A percentile compares a stretch with the other conserved stretches of the same genome.
These are phyloP conservation scores for Eurystomus glaucurus DNA, from an alignment of 2,797 vertebrate species.

Conservation along the genomic window DNA sequence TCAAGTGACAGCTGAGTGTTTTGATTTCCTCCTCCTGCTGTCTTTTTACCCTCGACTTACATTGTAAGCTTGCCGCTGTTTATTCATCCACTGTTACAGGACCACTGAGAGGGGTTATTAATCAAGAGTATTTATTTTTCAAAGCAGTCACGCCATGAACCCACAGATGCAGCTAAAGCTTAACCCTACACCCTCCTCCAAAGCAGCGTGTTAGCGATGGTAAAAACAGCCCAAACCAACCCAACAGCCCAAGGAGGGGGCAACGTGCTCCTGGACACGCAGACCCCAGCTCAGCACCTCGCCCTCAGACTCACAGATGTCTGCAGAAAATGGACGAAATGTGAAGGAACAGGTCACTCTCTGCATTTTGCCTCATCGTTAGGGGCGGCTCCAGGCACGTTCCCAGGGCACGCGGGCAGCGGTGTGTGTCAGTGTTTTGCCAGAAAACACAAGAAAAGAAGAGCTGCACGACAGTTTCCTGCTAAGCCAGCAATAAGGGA, in stretches of 20 bases:
- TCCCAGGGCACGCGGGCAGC: not conserved
- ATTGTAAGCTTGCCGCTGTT: slow-evolving; percentile 19
- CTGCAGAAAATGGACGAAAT: not conserved
- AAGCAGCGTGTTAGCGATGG: not conserved
- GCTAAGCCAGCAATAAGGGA: not conserved
- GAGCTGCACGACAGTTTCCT: not conserved
- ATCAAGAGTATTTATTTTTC: slow-evolving; percentile 30
- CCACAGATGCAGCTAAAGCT: not conserved
- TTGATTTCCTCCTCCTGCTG: slow-evolving; percentile 53
- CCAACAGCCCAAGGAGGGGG: not conserved
- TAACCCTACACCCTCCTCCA: not conserved
- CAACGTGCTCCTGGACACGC: accelerated
- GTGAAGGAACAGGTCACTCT: not conserved
- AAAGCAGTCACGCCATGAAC: not conserved
- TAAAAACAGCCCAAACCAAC: not conserved
- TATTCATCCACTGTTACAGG: not conserved
- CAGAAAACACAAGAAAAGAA: not conserved
- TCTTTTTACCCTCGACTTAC: slow-evolving; percentile 18
- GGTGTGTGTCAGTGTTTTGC: not conserved
- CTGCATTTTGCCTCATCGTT: accelerated
- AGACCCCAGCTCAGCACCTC: not conserved
- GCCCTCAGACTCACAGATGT: not conserved
- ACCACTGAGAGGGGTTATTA: slow-evolving; percentile 37
- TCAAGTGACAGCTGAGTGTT: slow-evolving; percentile 43
- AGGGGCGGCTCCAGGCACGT: not conserved